phyloP scores from a whole-genome alignment of 2,113 vertebrate species.

The Tangachromis dhanisi region DNA sequence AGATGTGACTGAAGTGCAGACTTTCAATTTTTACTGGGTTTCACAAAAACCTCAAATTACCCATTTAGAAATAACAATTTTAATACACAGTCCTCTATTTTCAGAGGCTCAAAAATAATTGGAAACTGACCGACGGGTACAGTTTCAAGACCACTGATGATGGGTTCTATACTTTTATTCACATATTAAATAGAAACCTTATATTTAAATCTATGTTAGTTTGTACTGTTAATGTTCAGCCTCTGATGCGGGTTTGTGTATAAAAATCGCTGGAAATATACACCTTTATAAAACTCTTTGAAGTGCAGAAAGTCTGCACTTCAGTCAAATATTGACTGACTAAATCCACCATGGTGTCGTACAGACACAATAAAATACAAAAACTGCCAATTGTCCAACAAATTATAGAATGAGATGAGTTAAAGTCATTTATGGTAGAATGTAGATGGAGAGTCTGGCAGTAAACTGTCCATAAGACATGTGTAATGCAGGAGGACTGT shows the following conservation, averaged over 20 bases:
- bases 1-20: neutral
- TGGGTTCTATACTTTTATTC: neutral
- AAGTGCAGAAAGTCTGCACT: neutral
- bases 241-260: accelerated
- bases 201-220: neutral
- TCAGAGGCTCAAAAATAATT: neutral
- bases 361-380: neutral
- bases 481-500: neutral
- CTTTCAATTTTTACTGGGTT: neutral
- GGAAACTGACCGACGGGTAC: neutral
- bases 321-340: neutral
- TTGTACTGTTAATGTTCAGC: neutral
- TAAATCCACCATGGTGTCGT: accelerated
- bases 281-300: neutral
- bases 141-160: neutral
- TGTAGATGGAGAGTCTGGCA: slow-evolving; percentile 27
- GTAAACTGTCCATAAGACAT: slow-evolving; percentile 32
- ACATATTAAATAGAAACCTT: neutral
- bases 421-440: neutral
- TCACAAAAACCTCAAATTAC: accelerated
- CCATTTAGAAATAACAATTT: accelerated
- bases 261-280: accelerated
- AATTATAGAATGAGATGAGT: neutral
- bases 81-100: accelerated
- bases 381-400: neutral